Conservation (phyloP, 2,797 vertebrate species). For the Sciaenops ocellatus region DNA sequence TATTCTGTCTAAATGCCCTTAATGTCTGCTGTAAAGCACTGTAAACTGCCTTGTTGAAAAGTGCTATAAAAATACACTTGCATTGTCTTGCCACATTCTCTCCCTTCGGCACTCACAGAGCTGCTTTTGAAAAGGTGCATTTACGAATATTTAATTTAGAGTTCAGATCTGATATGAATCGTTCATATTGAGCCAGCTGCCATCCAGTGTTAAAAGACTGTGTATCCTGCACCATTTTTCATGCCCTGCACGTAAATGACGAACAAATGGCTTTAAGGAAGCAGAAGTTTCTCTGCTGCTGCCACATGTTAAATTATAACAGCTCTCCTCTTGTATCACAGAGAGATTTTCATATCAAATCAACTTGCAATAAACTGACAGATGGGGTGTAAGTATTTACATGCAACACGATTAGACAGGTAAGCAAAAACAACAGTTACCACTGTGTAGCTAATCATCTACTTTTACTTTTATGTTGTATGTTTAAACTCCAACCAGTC, state of each 20-base stretch:
- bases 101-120: too few species aligned
- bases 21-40: neutral
- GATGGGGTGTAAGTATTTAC: slow-evolving; percentile 14
- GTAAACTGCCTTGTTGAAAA: neutral
- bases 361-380: slow-evolving; percentile 12
- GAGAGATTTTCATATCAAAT: slow-evolving; percentile 20
- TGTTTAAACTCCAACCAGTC: slow-evolving; percentile 4
- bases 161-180: neutral
- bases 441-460: slow-evolving; percentile 4
- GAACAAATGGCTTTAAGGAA: neutral
- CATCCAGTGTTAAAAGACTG: neutral
- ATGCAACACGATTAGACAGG: neutral
- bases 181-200: slow-evolving; percentile 2
- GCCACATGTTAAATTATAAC: neutral
- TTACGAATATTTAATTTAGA: neutral
- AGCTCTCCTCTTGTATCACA: neutral
- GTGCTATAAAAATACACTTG: neutral
- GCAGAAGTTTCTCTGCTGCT: neutral
- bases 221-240: neutral
- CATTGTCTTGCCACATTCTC: neutral
- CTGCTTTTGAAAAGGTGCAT: too few species aligned
- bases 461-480: too few species aligned
- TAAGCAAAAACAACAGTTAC: neutral
- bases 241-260: neutral
- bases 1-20: neutral